A percentile compares a stretch with the other conserved stretches of the same genome.
phyloP scores from a whole-genome alignment of 1,140 invertebrate species.

The Stegodyphus dumicola region DNA sequence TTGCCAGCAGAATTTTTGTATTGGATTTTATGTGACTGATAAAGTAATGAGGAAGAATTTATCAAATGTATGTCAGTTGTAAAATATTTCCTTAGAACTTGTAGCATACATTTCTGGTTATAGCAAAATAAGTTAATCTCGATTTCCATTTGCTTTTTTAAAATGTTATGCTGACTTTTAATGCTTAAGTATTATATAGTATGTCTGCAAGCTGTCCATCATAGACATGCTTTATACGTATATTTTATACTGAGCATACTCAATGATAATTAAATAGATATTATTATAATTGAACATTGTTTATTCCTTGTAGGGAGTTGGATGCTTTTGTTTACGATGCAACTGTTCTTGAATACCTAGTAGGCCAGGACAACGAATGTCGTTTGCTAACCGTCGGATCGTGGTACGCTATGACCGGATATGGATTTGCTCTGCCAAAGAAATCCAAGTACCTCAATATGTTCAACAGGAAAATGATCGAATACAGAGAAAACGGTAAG shows the following conservation, averaged over 20 bases:
- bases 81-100: no score
- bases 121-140: no score
- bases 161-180: no score
- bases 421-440: conserved; percentile 94
- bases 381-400: conserved; percentile 93
- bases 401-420: conserved; percentile 91
- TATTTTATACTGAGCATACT: not conserved
- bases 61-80: no score
- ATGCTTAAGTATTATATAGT: no score
- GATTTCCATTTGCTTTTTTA: no score
- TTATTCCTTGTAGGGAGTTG: conserved; percentile 76
- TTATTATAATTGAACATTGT: not conserved
- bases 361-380: conserved; percentile 95
- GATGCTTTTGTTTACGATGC: conserved; percentile 99
- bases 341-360: conserved; percentile 95
- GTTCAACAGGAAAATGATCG: conserved; percentile 94
- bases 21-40: no score
- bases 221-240: not conserved
- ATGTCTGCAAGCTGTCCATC: no score
- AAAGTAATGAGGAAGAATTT: no score
- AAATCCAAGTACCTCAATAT: conserved; percentile 95
- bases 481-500: conserved; percentile 93
- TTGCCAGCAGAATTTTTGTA: no score
- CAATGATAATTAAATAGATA: no score
- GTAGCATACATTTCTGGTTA: no score